phyloP scores from a whole-genome alignment of 1,140 invertebrate species.

The Cydia amplana region DNA sequence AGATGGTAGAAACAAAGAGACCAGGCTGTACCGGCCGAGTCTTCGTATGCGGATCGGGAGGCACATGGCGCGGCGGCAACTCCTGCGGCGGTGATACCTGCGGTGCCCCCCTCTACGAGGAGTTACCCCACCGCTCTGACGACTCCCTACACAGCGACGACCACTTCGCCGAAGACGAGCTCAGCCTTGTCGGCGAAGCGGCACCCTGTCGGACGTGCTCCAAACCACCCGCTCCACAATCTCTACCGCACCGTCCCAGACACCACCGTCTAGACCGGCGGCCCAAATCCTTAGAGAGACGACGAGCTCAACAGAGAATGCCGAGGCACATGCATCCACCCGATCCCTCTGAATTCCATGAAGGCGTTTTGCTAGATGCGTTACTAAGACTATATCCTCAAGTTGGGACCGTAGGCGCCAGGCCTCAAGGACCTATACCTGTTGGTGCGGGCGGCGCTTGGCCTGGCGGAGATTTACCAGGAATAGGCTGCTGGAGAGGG shows the following conservation, averaged over 20 bases:
- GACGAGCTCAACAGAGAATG: conserved; percentile 66
- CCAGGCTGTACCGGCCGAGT: conserved; percentile 69
- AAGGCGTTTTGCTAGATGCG: conserved; percentile 80
- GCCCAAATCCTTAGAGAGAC: conserved; percentile 68
- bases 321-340: conserved; percentile 69
- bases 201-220: conserved; percentile 70
- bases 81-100: conserved; percentile 65
- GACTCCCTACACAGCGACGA: conserved; percentile 76
- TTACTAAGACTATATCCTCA: conserved; percentile 82
- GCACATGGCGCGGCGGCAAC: conserved; percentile 66
- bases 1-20: conserved; percentile 75
- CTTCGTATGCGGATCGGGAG: conserved; percentile 68
- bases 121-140: conserved; percentile 72
- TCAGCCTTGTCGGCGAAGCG: conserved; percentile 76
- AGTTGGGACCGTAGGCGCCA: conserved; percentile 75
- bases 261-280: conserved; percentile 67
- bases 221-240: conserved; percentile 61
- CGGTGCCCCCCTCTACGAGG: conserved; percentile 75
- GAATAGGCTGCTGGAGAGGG: conserved; percentile 71
- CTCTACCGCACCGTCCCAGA: conserved; percentile 67
- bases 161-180: conserved; percentile 77
- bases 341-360: conserved; percentile 78
- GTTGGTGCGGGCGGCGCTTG: conserved; percentile 65
- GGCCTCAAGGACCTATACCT: conserved; percentile 61
- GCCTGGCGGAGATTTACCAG: conserved; percentile 71